phyloP scores from a whole-genome alignment of 2,797 vertebrate species.

The Sebastes hubbsi region DNA sequence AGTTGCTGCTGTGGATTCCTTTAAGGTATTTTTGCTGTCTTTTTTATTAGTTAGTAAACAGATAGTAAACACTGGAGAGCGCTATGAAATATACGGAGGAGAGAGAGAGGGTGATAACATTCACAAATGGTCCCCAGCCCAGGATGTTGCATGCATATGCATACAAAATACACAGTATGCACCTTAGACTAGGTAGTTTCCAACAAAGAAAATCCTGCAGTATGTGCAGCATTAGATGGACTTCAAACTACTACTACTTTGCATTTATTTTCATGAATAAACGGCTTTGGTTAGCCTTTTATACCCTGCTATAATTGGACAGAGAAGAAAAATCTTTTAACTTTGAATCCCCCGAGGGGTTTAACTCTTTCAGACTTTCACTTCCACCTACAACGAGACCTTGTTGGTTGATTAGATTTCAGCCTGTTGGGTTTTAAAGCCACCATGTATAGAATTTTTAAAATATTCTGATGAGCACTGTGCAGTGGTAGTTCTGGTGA shows the following conservation, averaged over 20 bases:
- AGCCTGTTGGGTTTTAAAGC: background rate
- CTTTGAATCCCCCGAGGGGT: background rate
- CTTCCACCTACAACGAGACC: background rate
- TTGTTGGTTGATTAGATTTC: background rate
- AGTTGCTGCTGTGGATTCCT: background rate
- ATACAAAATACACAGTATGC: background rate
- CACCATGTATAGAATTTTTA: background rate
- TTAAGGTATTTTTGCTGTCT: background rate
- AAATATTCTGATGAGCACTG: too few relatives aligned
- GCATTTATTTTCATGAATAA: background rate
- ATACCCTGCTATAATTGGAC: background rate
- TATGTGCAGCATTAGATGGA: background rate
- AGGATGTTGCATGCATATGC: background rate
- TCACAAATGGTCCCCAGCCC: background rate
- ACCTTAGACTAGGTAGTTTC: background rate
- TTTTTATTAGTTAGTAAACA: slow-evolving; percentile 15
- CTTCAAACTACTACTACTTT: background rate
- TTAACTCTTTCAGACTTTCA: background rate
- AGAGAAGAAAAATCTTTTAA: background rate
- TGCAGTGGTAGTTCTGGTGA: background rate
- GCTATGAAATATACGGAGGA: background rate
- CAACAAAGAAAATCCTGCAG: background rate
- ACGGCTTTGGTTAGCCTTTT: background rate
- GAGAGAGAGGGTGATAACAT: slow-evolving; percentile 15
- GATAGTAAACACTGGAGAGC: background rate